Percentiles rank a stretch among this genome's conserved stretches.
phyloP scores from a whole-genome alignment of 1,140 invertebrate genomes.

The Ptiloglossa arizonensis region DNA sequence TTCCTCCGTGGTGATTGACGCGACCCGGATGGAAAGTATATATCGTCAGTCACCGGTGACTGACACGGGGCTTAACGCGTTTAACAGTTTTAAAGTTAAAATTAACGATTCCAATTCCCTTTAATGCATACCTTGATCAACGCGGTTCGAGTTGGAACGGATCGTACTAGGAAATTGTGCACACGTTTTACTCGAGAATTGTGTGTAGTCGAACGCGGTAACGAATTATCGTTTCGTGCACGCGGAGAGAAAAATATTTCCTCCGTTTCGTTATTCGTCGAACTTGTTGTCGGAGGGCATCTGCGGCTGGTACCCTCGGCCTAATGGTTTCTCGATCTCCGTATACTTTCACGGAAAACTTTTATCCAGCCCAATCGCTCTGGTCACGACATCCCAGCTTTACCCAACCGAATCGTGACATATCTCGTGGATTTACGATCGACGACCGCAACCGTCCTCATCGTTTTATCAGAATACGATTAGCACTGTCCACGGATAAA shows the following conservation, averaged over 20 bases:
- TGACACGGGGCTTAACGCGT: too few species aligned
- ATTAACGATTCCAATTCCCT: too few species aligned
- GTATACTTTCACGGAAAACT: conserved; percentile 41
- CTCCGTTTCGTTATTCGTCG: conserved; percentile 30
- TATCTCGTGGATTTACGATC: conserved; percentile 12
- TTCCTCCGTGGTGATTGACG: too few species aligned
- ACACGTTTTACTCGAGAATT: too few species aligned
- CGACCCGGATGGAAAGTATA: too few species aligned
- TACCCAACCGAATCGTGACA: conserved; percentile 1
- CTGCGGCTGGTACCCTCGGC: conserved; percentile 54
- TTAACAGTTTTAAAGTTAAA: too few species aligned
- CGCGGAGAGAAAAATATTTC: conserved; percentile 54
- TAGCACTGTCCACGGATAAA: neutral
- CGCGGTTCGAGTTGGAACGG: too few species aligned
- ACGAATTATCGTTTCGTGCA: conserved; percentile 56
- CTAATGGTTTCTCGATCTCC: conserved; percentile 58
- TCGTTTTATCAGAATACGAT: neutral
- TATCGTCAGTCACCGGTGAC: too few species aligned
- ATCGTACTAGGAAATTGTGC: too few species aligned
- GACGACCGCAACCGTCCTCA: neutral
- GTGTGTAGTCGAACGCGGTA: too few species aligned
- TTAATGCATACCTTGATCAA: too few species aligned
- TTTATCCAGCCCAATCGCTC: conserved; percentile 44
- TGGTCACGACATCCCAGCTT: conserved; percentile 51
- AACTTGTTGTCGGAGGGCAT: conserved; percentile 51